A percentile compares a stretch with the other conserved stretches of the same genome.
phyloP scores from a whole-genome alignment of 2,797 vertebrate species.

The Gymnopithys bicolor region DNA sequence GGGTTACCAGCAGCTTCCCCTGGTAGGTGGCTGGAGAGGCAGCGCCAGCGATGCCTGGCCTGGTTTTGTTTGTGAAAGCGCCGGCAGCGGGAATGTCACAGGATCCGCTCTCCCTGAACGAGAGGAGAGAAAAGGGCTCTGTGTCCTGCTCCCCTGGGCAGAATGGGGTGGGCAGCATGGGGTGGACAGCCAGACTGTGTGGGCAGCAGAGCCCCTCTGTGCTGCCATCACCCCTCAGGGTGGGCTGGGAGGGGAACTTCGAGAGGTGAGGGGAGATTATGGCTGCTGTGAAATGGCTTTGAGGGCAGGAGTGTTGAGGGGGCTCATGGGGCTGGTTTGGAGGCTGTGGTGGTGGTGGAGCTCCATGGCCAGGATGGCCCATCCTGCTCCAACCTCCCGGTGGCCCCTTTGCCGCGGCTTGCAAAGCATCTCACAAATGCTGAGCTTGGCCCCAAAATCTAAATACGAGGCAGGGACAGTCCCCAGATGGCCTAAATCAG shows the following conservation, averaged over 20 bases:
- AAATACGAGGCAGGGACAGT: slow-evolving; percentile 63
- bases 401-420: slow-evolving; percentile 24
- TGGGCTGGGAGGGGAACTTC: rapidly evolving
- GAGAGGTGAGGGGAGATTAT: not conserved
- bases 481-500: slow-evolving; percentile 67
- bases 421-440: slow-evolving; percentile 43
- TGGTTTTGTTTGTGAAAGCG: slow-evolving; percentile 24
- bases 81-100: slow-evolving; percentile 5
- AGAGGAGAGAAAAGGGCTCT: slow-evolving; percentile 26
- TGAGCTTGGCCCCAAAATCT: slow-evolving; percentile 59
- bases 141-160: not conserved
- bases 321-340: not conserved
- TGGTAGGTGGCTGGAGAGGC: not conserved
- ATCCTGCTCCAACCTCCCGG: slow-evolving; percentile 6
- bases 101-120: not conserved
- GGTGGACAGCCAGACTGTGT: not conserved
- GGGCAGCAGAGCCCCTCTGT: not conserved
- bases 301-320: rapidly evolving
- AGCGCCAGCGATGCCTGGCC: not conserved
- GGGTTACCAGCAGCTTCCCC: not conserved
- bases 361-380: not conserved
- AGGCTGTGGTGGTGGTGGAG: not conserved
- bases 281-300: rapidly evolving
- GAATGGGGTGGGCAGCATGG: not conserved
- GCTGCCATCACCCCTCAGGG: not conserved